Conservation (phyloP, 2,797 vertebrate genomes). For the Sebastes trivittatus region DNA sequence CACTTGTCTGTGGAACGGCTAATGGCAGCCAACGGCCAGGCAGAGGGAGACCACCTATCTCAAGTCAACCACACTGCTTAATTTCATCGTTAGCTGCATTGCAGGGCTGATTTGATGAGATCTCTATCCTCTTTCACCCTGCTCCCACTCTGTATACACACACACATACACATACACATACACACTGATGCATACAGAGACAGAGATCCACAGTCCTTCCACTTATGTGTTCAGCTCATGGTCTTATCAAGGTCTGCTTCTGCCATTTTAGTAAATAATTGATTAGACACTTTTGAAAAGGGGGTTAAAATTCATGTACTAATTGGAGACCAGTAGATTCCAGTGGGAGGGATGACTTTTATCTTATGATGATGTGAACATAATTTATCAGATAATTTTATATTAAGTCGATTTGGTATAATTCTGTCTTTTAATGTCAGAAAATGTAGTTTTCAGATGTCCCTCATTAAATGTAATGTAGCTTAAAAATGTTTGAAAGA, state of each 20-base stretch:
- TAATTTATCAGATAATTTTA: constrained; percentile 89
- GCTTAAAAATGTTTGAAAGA: constrained; percentile 84
- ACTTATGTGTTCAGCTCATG: constrained; percentile 84
- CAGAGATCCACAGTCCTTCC: constrained; percentile 65
- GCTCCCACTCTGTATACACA: constrained; percentile 13
- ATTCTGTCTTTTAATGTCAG: constrained; percentile 87
- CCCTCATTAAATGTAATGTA: constrained; percentile 88
- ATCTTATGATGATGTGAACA: constrained; percentile 89
- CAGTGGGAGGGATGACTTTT: constrained; percentile 86
- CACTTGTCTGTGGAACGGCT: constrained; percentile 58
- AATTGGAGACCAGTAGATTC: constrained; percentile 87
- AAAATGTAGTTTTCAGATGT: constrained; percentile 87
- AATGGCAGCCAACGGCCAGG: constrained; percentile 76
- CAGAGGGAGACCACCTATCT: constrained; percentile 71
- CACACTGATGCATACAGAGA: constrained; percentile 44
- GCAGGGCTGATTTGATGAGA: constrained; percentile 63
- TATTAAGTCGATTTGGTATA: constrained; percentile 87
- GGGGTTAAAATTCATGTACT: constrained; percentile 85
- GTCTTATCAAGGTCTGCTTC: constrained; percentile 84
- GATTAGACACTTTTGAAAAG: constrained; percentile 87
- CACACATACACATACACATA: constrained; percentile 1
- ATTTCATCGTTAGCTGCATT: constrained; percentile 75
- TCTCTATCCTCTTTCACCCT: constrained; percentile 44
- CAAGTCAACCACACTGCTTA: constrained; percentile 60
- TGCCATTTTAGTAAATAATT: constrained; percentile 88